Conservation (phyloP, 2,888 invertebrate species). For the Eumerus sabulonum region DNA sequence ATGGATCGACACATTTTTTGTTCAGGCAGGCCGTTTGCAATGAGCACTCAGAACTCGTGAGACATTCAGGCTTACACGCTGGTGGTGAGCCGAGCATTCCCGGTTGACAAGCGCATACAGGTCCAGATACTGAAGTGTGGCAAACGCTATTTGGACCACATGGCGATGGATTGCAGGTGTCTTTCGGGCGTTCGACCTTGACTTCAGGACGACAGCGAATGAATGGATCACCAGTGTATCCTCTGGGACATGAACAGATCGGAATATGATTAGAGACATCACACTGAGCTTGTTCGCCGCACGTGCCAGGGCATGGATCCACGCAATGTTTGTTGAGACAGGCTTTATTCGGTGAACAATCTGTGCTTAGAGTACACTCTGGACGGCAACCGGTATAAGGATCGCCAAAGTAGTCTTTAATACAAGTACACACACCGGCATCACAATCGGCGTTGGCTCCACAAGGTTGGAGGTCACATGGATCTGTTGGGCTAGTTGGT, state of each 20-base stretch:
- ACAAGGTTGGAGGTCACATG: constrained; percentile 87
- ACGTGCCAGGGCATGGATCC: constrained; percentile 87
- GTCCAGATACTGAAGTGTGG: constrained; percentile 83
- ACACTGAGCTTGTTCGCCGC: constrained; percentile 85
- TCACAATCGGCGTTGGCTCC: constrained; percentile 87
- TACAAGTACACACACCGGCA: constrained; percentile 83
- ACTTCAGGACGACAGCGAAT: constrained; percentile 81
- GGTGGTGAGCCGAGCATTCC: constrained; percentile 87
- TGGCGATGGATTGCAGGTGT: constrained; percentile 86
- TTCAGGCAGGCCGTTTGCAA: constrained; percentile 86
- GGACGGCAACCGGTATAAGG: constrained; percentile 84
- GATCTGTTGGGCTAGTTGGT: constrained; percentile 82
- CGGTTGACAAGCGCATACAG: constrained; percentile 85
- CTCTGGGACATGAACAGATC: constrained; percentile 84
- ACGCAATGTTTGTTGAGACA: constrained; percentile 86
- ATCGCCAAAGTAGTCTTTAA: constrained; percentile 83
- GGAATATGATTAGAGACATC: constrained; percentile 87
- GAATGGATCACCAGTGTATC: constrained; percentile 86
- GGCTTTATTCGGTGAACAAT: constrained; percentile 85
- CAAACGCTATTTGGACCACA: constrained; percentile 88
- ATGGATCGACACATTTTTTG: constrained; percentile 88
- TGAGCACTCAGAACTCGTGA: constrained; percentile 88
- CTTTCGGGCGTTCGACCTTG: constrained; percentile 72
- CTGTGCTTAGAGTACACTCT: constrained; percentile 87
- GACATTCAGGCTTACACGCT: constrained; percentile 87